Evolutionary conservation across 2,113 vertebrate genomes (phyloP), one percentile per base, ranked within the genome.

Genomic region (Cololabis saira): DNA sequence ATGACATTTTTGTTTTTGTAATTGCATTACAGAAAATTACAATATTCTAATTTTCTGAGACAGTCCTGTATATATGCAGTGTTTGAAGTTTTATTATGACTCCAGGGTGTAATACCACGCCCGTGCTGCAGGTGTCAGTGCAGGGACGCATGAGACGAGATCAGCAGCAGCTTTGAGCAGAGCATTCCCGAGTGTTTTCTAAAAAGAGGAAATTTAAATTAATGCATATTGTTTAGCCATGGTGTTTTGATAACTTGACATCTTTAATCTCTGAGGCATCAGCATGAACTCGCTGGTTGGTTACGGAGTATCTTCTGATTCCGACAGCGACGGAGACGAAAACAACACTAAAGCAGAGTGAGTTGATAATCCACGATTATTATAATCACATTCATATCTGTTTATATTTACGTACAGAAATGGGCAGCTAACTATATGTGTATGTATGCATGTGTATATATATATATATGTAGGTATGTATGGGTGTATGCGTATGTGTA

Each of bases 261-360:
- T 5, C 0, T 45, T 47, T 21, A 3, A 37, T 11, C 33, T 37
- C 10, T 11, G 33, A 3, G 33, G 50, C 59, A 47, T 41, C 72
- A 48, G 5, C 2, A 90, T 91, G 89, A 89, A 87, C 65, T 88
- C 90, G 12, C 83, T 93, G 30, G 93, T 94, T 3, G 91, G 90
- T 6, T 94, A 94, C 66, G 90, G 90, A 33, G 54, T 90, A 21
- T 94, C 92, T 3, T 94, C 93, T 0, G 92, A 90, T 1, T 93
- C 92, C 1, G 92, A 93, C 56, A 87, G 87, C 4, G 92, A 92
- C 40, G 86, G 60, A 12, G 90, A 72, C 16, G 67, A n/a, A 22
- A 83, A 81, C 66, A 60, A 19, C 19, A n/a, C 4, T 0, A 51
- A 18, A 22, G 24, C 1, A 18, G 11, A 66, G 86, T 86, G 45